Conservation (phyloP, 2,797 vertebrate genomes). For the Acropternis orthonyx region DNA sequence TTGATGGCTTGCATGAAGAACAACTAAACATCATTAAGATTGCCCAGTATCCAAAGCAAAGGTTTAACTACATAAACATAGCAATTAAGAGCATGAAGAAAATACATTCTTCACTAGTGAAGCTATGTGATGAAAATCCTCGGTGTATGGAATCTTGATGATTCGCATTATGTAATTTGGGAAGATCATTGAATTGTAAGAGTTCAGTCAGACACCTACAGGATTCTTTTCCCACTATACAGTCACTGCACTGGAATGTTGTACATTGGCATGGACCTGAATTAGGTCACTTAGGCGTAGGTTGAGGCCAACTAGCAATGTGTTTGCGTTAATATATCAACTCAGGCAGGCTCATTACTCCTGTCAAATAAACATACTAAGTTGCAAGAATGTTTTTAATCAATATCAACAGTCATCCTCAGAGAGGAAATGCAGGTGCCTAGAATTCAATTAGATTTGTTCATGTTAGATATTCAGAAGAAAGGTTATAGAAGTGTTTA, state of each 20-base stretch:
- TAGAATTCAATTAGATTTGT: not conserved
- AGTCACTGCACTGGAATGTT: not conserved
- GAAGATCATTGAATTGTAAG: not conserved
- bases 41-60: not conserved
- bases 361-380: not conserved
- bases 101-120: not conserved
- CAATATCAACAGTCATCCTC: not conserved
- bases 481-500: not conserved
- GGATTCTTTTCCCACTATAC: not conserved
- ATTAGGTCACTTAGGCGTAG: not conserved
- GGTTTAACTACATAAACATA: not conserved
- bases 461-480: not conserved
- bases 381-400: conserved; percentile 1
- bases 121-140: not conserved
- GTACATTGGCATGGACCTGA: not conserved
- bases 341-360: not conserved
- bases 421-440: not conserved
- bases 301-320: not conserved
- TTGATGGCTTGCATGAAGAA: not conserved
- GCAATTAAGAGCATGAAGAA: not conserved
- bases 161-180: not conserved
- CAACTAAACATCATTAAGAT: not conserved
- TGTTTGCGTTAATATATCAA: not conserved
- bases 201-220: not conserved
- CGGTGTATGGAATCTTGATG: not conserved